A percentile compares a stretch with the other conserved stretches of the same genome.
Conservation (phyloP, 2,797 vertebrate genomes). For the Pantherophis alleghaniensis region DNA sequence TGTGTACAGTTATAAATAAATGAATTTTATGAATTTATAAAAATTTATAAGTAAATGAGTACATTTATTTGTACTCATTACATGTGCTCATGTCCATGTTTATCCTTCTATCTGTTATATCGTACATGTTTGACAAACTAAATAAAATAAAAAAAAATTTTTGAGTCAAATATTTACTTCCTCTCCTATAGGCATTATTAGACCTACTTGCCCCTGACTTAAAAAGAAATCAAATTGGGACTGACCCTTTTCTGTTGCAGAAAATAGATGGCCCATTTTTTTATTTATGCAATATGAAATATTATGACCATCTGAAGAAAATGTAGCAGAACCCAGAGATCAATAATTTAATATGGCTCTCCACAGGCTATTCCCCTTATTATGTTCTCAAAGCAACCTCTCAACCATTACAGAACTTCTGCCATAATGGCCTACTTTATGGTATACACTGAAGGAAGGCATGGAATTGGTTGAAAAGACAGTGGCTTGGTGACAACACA, state of each 20-base stretch:
- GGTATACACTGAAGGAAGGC: not conserved
- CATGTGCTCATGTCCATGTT: too few species aligned
- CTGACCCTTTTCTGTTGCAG: not conserved
- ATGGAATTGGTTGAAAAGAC: not conserved
- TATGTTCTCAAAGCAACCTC: not conserved
- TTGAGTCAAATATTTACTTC: not conserved
- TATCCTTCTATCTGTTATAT: too few species aligned
- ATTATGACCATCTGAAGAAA: constrained; percentile 1
- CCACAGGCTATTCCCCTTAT: not conserved
- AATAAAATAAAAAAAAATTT: too few species aligned
- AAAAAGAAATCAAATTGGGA: not conserved
- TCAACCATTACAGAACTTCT: not conserved
- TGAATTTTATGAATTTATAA: too few species aligned
- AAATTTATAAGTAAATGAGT: too few species aligned
- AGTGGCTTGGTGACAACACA: not conserved
- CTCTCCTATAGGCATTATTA: not conserved
- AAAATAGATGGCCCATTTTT: constrained; percentile 1
- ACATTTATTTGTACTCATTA: too few species aligned
- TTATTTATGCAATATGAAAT: not conserved
- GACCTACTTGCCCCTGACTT: not conserved
- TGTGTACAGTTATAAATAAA: too few species aligned
- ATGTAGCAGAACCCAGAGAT: not conserved
- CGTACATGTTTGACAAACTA: too few species aligned
- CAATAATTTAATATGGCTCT: not conserved
- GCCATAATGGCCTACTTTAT: not conserved